Evolutionary conservation across 2,888 invertebrate species (phyloP), one percentile per base, ranked within the genome.

Genomic region (Pyrgus malvae): DNA sequence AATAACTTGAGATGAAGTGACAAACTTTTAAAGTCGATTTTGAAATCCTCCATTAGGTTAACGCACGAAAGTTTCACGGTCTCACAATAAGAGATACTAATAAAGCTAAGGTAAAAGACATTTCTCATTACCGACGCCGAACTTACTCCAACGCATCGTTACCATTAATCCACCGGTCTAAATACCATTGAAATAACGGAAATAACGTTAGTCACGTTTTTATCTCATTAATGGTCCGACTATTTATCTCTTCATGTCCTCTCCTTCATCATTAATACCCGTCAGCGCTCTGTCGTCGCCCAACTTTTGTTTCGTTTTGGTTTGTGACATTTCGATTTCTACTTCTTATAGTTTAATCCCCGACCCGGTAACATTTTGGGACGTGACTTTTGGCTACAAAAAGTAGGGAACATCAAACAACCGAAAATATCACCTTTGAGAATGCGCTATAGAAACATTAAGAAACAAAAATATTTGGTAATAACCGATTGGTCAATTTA

Each of bases 221-320:
- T 83, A 81, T 84, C 79, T 84, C 82, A 83, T 85, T 84, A 84
- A 82, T 80, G 80, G 73, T 67, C 67, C 64, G 64, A 74, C 78
- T 80, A 83, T 85, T 82, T 85, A 83, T 86, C 83, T 79, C 69
- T 67, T 63, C 69, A 63, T 76, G 78, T 78, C 78, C 76, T 71
- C 74, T 76, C 64, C 60, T 64, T 67, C 61, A 74, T 74, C 83
- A 85, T 86, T 85, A 84, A 84, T 86, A 82, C 67, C 71, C 76
- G 83, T 85, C 85, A 81, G 74, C 38, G 27, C 41, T 35, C 35
- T 55, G 55, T 55, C 46, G 53, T 37, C 54, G 40, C 54, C 46
- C 40, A 40, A 54, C 54, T 55, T 55, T 55, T 55, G 48, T 55
- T 55, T 55, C 41, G 41, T 55, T 55, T 55, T 55, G 46, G 54